Percentiles rank a stretch among this genome's conserved stretches.
These are phyloP conservation scores for Rhodophaea formosa DNA, from an alignment of 2,888 invertebrate genomes.

Conservation along the genomic window DNA sequence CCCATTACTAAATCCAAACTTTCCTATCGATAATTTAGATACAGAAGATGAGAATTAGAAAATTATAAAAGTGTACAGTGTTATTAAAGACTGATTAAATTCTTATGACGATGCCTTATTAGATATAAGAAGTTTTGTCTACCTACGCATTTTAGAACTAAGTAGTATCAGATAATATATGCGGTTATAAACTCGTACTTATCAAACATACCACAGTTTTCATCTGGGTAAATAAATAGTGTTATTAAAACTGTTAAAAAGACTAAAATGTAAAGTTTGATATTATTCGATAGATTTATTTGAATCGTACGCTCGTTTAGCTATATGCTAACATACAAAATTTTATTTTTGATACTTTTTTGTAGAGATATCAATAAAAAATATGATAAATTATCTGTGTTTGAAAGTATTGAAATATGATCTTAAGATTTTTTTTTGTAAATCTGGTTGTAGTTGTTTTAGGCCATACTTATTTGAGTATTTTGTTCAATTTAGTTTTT, in stretches of 20 bases:
- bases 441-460: too few species aligned
- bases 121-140: constrained; percentile 33
- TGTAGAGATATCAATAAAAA: too few species aligned
- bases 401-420: too few species aligned
- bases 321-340: too few species aligned
- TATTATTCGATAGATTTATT: too few species aligned
- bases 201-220: not conserved
- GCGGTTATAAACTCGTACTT: not conserved
- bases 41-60: constrained; percentile 69
- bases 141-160: not conserved
- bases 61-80: constrained; percentile 31
- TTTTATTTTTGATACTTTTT: too few species aligned
- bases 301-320: too few species aligned
- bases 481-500: too few species aligned
- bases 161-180: not conserved
- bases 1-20: constrained; percentile 71
- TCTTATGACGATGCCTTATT: constrained; percentile 56
- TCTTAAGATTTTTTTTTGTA: too few species aligned
- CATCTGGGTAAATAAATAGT: not conserved
- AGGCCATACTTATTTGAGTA: too few species aligned
- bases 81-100: constrained; percentile 67
- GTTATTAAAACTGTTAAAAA: not conserved
- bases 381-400: too few species aligned
- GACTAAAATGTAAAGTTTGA: too few species aligned
- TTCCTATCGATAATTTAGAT: constrained; percentile 71